Evolutionary conservation across 1,140 invertebrate species (phyloP).

Genomic region (Chelonus insularis): DNA sequence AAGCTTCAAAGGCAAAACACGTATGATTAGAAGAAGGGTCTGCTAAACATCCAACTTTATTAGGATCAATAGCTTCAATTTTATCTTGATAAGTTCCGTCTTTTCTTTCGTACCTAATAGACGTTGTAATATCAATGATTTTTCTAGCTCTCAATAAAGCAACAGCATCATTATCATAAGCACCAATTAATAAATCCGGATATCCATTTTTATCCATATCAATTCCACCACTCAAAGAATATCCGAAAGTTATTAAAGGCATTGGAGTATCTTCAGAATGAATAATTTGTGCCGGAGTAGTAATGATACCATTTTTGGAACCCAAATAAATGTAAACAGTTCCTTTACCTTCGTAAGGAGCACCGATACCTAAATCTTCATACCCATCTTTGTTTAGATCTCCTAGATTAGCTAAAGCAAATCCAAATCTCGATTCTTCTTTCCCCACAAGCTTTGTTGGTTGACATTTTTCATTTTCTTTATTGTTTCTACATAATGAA

Average conservation of each 20-base stretch:
- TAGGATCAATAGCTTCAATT: constrained; percentile 82
- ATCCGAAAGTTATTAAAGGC: constrained; percentile 78
- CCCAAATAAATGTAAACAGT: constrained; percentile 88
- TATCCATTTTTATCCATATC: constrained; percentile 92
- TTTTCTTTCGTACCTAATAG: constrained; percentile 50
- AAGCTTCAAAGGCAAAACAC: constrained; percentile 87
- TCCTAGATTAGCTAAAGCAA: constrained; percentile 81
- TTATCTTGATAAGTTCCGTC: constrained; percentile 53
- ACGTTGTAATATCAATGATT: constrained; percentile 78
- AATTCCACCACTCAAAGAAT: constrained; percentile 83
- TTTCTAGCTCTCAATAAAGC: constrained; percentile 77
- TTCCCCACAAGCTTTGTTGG: constrained; percentile 53
- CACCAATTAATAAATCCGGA: constrained; percentile 87
- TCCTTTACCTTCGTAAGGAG: constrained; percentile 84
- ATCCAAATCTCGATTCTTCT: constrained; percentile 72
- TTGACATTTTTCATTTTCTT: constrained; percentile 43
- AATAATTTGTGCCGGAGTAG: constrained; percentile 75
- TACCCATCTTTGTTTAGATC: constrained; percentile 91
- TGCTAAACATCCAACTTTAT: constrained; percentile 69
- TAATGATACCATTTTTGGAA: constrained; percentile 71
- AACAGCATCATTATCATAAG: constrained; percentile 79
- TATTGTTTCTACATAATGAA: constrained; percentile 58
- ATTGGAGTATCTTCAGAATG: constrained; percentile 59
- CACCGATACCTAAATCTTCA: constrained; percentile 88
- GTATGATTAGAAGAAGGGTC: constrained; percentile 71